Base-by-base conservation (phyloP, 2,797 vertebrate genomes). In the Enteromius afrohamiltoni region DNA sequence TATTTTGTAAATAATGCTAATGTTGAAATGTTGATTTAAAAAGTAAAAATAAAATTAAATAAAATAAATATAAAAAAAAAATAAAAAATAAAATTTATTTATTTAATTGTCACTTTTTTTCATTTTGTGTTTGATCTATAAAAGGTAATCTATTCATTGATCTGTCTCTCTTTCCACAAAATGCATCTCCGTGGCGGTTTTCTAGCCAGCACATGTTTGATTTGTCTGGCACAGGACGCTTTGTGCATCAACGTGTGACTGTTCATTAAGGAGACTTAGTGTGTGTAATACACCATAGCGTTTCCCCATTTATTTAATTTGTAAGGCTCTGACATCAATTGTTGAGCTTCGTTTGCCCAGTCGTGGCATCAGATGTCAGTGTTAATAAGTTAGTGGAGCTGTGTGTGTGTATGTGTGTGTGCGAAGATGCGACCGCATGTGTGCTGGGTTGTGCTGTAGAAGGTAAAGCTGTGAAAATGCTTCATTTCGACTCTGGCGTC, bases 281-380 rank as follows among this genome's bases (percentile, higher is more conserved):
- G 91, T 94, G 92, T 93, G 91, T 95, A 95, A 95, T 91, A 94
- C 93, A 94, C 92, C 93, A 93, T 94, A 92, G 93, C 92, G 89
- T 87, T 93, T 91, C 91, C 93, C 93, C 93, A 95, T 95, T 94
- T 95, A 94, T 95, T 95, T 95, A 93, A 94, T 95, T 94, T 95
- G 94, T 94, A 95, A 94, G 93, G 93, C 93, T 94, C 93, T 94
- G 94, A 95, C 94, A 95, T 94, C 92, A 94, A 94, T 95, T 95
- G 94, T 95, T 95, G 94, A 94, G 94, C 93, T 94, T 95, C 94
- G 94, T 95, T 95, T 95, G 93, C 91, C 90, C 92, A 84, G 92
- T 94, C 93, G 92, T 92, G 92, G 93, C 91, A 88, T 94, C 94
- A 94, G 93, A 94, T 93, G 93, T 95, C 94, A 94, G 71, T 84